Evolutionary conservation across 2,797 vertebrate species (phyloP).

Genomic region (Hypotaenidia okinawae): DNA sequence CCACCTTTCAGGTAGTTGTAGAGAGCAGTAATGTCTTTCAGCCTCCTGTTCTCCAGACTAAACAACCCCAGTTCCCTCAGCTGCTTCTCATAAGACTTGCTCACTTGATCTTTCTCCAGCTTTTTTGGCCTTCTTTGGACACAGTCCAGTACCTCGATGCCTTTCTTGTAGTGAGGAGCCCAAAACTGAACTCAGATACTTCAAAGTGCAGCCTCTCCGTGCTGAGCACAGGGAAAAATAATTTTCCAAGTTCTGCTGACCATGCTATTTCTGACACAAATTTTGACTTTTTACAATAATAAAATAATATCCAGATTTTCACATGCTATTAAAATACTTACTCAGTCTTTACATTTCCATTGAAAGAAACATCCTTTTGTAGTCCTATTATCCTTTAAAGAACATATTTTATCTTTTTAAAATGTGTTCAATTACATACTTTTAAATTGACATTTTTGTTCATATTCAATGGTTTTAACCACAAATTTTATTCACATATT

Average conservation of each 20-base stretch:
- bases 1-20: no score
- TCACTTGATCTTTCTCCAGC: not conserved
- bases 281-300: not conserved
- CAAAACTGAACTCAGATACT: not conserved
- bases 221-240: not conserved
- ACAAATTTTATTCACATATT: constrained; percentile 41
- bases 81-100: not conserved
- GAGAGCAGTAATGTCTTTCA: no score
- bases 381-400: not conserved
- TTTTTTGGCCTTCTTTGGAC: not conserved
- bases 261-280: not conserved
- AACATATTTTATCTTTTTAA: constrained; percentile 21
- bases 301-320: not conserved
- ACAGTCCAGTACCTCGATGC: not conserved
- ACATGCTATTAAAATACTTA: constrained; percentile 7
- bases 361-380: constrained; percentile 5
- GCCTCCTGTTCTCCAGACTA: not conserved
- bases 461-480: constrained; percentile 14
- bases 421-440: constrained; percentile 45
- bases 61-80: not conserved
- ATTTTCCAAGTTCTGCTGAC: no score
- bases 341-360: constrained; percentile 5
- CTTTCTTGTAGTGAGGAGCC: not conserved
- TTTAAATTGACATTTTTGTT: constrained; percentile 34
- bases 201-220: not conserved